Conservation (phyloP, 2,797 vertebrate species). For the Fratercula arctica region DNA sequence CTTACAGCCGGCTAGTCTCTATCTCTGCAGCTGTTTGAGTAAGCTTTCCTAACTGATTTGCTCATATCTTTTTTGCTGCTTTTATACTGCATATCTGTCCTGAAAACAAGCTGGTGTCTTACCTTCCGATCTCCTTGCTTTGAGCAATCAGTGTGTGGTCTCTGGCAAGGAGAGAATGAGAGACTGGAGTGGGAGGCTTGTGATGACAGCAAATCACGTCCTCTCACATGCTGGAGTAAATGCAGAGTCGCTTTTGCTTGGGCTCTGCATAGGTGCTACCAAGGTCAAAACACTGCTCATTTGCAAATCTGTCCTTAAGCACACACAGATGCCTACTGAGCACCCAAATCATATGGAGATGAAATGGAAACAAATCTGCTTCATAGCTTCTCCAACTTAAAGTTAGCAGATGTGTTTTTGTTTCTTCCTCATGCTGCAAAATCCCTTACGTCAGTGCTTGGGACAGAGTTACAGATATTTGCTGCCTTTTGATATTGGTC, state of each 20-base stretch:
- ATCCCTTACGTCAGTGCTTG: neutral
- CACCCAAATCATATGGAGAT: constrained; percentile 20
- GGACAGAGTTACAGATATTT: neutral
- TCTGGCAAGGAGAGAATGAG: neutral
- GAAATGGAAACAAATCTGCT: constrained; percentile 57
- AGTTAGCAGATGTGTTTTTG: constrained; percentile 18
- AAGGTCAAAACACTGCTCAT: neutral
- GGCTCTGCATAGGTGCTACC: constrained; percentile 6
- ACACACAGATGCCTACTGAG: neutral
- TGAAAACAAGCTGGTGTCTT: neutral
- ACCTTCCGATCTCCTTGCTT: neutral
- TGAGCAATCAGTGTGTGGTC: neutral
- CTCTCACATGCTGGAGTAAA: neutral
- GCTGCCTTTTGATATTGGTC: neutral
- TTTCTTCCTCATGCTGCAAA: neutral
- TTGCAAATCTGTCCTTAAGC: constrained; percentile 40
- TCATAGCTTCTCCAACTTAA: neutral
- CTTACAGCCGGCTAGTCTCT: neutral
- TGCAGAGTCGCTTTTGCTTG: neutral
- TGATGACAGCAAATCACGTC: constrained; percentile 10
- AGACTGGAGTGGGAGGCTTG: constrained; percentile 34
- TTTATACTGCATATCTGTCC: neutral
- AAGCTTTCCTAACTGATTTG: neutral
- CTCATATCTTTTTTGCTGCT: neutral
- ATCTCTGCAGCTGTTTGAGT: neutral